These are phyloP conservation scores for Orthonychiurus folsomi DNA, from an alignment of 2,888 invertebrate genomes.

Conservation along the genomic window DNA sequence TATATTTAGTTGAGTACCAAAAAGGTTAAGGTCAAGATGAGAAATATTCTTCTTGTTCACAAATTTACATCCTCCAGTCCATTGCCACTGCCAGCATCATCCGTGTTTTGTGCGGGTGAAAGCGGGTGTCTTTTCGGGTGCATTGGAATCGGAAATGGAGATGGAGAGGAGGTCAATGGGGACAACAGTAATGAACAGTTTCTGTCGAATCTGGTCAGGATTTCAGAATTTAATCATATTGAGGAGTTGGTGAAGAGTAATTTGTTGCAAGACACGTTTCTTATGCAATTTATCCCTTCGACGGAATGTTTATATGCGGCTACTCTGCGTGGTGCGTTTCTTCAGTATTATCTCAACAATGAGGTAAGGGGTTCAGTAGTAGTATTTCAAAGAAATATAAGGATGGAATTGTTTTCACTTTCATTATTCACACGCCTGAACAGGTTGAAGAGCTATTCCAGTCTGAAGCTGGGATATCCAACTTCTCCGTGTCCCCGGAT, in stretches of 20 bases:
- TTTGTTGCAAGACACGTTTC: constrained; percentile 17
- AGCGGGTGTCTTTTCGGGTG: constrained; percentile 20
- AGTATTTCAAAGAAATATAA: neutral
- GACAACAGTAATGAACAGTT: constrained; percentile 3
- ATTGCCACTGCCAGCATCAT: constrained; percentile 7
- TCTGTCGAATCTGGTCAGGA: neutral
- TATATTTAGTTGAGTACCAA: neutral
- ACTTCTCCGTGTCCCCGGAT: constrained; percentile 35
- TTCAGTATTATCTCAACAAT: constrained; percentile 19
- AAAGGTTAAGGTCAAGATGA: constrained; percentile 27
- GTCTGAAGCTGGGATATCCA: constrained; percentile 31
- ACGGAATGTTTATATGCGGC: constrained; percentile 24
- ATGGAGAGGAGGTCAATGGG: constrained; percentile 2
- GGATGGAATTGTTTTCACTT: neutral
- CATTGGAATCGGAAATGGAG: constrained; percentile 2
- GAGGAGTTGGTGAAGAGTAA: constrained; percentile 10
- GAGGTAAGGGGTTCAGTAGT: constrained; percentile 11
- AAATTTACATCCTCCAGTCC: constrained; percentile 12
- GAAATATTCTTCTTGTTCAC: constrained; percentile 28
- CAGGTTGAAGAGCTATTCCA: constrained; percentile 34
- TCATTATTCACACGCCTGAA: no score
- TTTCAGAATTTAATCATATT: constrained; percentile 11
- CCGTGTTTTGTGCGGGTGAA: constrained; percentile 26
- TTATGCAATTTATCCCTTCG: constrained; percentile 22
- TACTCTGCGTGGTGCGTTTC: constrained; percentile 21